Conservation (phyloP, 2,888 invertebrate genomes). For the Sisyra nigra region DNA sequence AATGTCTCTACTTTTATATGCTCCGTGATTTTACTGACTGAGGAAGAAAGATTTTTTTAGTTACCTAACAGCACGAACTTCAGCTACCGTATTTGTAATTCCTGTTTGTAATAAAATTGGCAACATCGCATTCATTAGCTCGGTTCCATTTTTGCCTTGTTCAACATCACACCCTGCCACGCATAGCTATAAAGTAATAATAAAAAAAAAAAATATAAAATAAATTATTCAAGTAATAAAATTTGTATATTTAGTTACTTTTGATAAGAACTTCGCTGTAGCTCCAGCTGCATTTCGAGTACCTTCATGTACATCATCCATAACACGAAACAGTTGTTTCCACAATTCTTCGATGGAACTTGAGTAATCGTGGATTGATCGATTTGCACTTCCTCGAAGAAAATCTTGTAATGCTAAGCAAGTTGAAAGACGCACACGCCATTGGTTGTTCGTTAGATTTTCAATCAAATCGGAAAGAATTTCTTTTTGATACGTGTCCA, state of each 20-base stretch:
- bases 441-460: slow-evolving; percentile 71
- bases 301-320: slow-evolving; percentile 90
- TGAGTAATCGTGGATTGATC: slow-evolving; percentile 25
- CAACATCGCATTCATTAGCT: slow-evolving; percentile 55
- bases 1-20: too few relatives aligned
- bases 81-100: slow-evolving; percentile 59
- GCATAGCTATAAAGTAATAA: slow-evolving; percentile 39
- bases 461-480: slow-evolving; percentile 64
- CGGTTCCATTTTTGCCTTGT: slow-evolving; percentile 57
- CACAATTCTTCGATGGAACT: slow-evolving; percentile 46
- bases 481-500: slow-evolving; percentile 60
- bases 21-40: too few relatives aligned
- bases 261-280: slow-evolving; percentile 54
- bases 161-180: slow-evolving; percentile 49
- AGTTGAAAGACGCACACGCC: slow-evolving; percentile 82
- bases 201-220: slow-evolving; percentile 6
- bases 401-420: slow-evolving; percentile 78
- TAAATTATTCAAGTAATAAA: background rate
- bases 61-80: slow-evolving; percentile 62
- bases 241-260: slow-evolving; percentile 32
- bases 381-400: slow-evolving; percentile 40
- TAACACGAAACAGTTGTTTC: slow-evolving; percentile 71
- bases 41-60: too few relatives aligned
- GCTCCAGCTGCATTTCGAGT: slow-evolving; percentile 59
- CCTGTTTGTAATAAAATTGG: slow-evolving; percentile 70